Evolutionary conservation across 2,888 invertebrate genomes (phyloP), one percentile per base, ranked within the genome.

Genomic region (Elgonia sp.): DNA sequence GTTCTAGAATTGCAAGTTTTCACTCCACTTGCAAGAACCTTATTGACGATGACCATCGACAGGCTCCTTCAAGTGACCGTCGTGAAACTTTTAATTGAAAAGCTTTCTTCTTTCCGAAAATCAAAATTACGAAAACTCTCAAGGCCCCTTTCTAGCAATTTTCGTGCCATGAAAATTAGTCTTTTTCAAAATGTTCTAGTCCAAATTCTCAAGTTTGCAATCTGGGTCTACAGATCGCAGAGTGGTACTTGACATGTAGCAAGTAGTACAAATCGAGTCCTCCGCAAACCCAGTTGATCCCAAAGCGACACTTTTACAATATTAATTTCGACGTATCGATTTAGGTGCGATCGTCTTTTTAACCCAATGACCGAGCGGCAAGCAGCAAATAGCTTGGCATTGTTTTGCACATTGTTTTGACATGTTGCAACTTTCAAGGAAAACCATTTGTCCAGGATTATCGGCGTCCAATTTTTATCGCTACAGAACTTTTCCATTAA

Each of bases 221-320:
- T 88, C 87, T 83, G 82, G 55, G 77, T 89, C 83, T 83, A 86
- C 87, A 83, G 29, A 29, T 29, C 29, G 29, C 79, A 81, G 84
- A 89, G 87, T 89, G 84, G 65, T 85, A 86, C 90, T 91, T 89
- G 88, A 90, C 90, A 89, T 79, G 86, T 62, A 63, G 53, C 55
- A 76, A 86, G 69, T 89, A 77, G 85, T 82, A 77, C 69, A 80
- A 89, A 90, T 88, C 89, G 83, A 90, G 89, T 84, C 57, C 50
- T 76, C 62, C 39, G 83, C 83, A 83, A 86, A 87, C 81, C 55
- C 80, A 57, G 80, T 79, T 53, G 76, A 76, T 84, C 75, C 81
- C 57, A 42, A n/a, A n/a, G 29, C 40, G 63, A 20, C 50, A 53
- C 60, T 50, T 73, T 53, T 63, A 40, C 20, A 70, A 77, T 42